A percentile compares a stretch with the other conserved stretches of the same genome.
These are phyloP conservation scores for Scaptomyza flava DNA, from an alignment of 2,888 invertebrate genomes.

Conservation along the genomic window DNA sequence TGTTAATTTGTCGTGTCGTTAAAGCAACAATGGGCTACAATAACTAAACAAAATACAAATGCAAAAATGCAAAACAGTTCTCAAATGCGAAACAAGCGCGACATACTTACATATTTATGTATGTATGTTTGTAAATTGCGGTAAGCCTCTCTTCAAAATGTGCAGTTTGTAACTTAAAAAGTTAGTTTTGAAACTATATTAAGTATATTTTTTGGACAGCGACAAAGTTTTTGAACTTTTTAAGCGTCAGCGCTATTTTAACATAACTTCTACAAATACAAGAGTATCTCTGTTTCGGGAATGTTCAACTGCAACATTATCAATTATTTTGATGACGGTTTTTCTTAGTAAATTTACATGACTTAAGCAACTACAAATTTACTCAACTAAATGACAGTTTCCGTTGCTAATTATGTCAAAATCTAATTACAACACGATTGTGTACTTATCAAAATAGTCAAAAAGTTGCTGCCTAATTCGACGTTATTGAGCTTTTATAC, in stretches of 20 bases:
- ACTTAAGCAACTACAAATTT: conserved; percentile 47
- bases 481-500: background rate
- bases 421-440: conserved; percentile 71
- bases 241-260: background rate
- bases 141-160: background rate
- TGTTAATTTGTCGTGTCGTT: conserved; percentile 31
- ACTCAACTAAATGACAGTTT: conserved; percentile 64
- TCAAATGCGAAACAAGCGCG: conserved; percentile 21
- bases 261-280: background rate
- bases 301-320: background rate
- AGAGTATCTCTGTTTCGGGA: background rate
- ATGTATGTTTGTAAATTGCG: background rate
- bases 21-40: conserved; percentile 5
- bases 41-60: conserved; percentile 29
- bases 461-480: conserved; percentile 40
- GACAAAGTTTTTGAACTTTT: background rate
- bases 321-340: conserved; percentile 31
- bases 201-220: background rate
- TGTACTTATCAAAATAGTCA: conserved; percentile 69
- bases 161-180: background rate
- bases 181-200: background rate
- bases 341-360: conserved; percentile 61
- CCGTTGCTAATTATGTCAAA: conserved; percentile 69
- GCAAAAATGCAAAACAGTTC: conserved; percentile 48
- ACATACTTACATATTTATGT: background rate